Base-by-base conservation (phyloP, 2,888 invertebrate species). In the Sphaerophoria rueppellii region DNA sequence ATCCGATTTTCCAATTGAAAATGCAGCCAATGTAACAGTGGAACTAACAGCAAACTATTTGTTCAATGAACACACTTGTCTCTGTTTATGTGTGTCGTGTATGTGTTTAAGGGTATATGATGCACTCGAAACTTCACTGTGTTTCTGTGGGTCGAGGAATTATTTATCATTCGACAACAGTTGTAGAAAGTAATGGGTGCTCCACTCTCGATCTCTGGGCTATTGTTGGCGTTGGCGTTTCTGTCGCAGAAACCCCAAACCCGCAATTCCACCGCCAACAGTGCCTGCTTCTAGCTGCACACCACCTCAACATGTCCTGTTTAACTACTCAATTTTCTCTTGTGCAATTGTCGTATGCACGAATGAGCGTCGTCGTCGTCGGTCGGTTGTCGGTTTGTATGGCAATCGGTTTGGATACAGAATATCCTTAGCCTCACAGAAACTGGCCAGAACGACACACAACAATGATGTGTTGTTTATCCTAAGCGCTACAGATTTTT, bases 1-100 rank as follows among this genome's bases (percentile, higher is more conserved):
- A 85, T 85, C 85, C 73, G 85, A 85, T 85, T 85, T 85, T 85
- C 85, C 85, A 85, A 85, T 85, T 85, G 85, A 81, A 85, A 85
- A 85, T 85, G 80, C 85, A 85, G 81, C 85, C 85, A 85, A 77
- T 85, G 81, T 81, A 76, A 76, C 75, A 55, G n/a, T 52, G 72
- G 65, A 73, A 81, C 76, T 70, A 81, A 85, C 81, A 85, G 81
- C 61, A 85, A 77, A 85, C 85, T 85, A 85, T 85, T 85, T 85
- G 81, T 76, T 76, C 81, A 85, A 85, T 77, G 76, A 72, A 73
- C 72, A 57, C n/a, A 72, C 16, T 58, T 65, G 48, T 50, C 9
- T 61, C 52, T 46, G 54, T 52, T 67, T 3, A 58, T 16, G 50
- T 50, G 48, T 50, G 14, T 16, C 9, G 24, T 24, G 4, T 52